Evolutionary conservation across 1,140 invertebrate species (phyloP), one percentile per base, ranked within the genome.

Genomic region (Ceratoteleas bidentatus): DNA sequence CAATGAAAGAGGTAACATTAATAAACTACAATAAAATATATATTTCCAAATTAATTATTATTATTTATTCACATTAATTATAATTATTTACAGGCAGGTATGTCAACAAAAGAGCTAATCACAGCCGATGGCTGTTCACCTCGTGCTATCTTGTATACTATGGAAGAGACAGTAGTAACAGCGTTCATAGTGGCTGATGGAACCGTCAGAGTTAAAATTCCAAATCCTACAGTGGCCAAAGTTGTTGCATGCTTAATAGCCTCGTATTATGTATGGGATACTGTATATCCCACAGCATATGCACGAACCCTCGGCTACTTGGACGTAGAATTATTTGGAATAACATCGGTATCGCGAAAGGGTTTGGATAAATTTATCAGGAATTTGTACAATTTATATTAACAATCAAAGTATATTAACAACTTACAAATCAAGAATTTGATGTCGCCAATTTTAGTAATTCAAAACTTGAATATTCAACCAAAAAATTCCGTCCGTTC

Each of bases 241-340:
- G 11, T 14, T n/a, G 45, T 49, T 3, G 45, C 9, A 54, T 34
- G 52, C 33, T 54, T 54, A 13, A 33, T 54, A 54, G 52, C 32
- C 8, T 34, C 32, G n/a, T 54, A 54, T 34, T 34, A 54, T 54
- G 32, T 54, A 3, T 54, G 52, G 52, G 52, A 54, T 13, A 54
- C 52, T 0, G n/a, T 54, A 7, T 34, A 54, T 36, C 52, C 32
- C 24, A 54, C 16, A 54, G 52, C 52, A 34, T 54, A 34, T 54
- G 52, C 3, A n/a, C 52, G 52, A 54, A 54, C 52, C 5, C 32
- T 54, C n/a, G 24, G 32, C 10, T 54, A 34, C 16, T 54, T n/a
- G 11, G n/a, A 54, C 24, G 13, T 36, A n/a, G 52, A 54, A 54
- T 54, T 34, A 6, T 34, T 54, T 54, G 32, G 52, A 54, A 14